Evolutionary conservation across 2,113 vertebrate genomes (phyloP).

Genomic region (Rallus limicola): DNA sequence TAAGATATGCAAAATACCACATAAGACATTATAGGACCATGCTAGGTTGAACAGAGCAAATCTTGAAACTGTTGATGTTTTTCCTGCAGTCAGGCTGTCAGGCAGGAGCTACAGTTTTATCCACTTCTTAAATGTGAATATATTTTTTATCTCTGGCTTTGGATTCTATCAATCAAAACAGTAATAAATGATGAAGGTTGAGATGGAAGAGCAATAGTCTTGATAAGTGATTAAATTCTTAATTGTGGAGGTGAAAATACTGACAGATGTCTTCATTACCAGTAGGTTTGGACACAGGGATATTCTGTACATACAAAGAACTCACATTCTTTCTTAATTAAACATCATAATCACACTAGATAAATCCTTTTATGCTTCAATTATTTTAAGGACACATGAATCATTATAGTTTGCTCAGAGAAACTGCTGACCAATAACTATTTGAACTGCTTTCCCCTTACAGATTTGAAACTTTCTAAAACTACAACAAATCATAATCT

Average conservation of each 20-base stretch:
- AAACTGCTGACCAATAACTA: not conserved
- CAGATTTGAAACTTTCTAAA: not conserved
- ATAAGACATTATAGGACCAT: not conserved
- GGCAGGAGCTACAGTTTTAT: not conserved
- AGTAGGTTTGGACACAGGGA: not conserved
- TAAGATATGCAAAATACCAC: not conserved
- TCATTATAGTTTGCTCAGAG: not conserved
- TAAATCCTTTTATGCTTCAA: not conserved
- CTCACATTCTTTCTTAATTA: not conserved
- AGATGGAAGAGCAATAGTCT: not conserved
- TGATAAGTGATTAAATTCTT: not conserved
- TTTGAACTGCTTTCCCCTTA: not conserved
- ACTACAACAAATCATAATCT: not conserved
- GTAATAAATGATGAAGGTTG: not conserved
- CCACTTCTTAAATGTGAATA: not conserved
- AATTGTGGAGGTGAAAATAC: not conserved
- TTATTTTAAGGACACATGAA: not conserved
- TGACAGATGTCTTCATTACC: not conserved
- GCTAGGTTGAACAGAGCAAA: not conserved
- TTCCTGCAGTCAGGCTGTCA: not conserved
- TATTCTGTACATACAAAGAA: not conserved
- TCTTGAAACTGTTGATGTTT: not conserved
- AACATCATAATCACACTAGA: not conserved
- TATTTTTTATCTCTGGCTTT: not conserved
- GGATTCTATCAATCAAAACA: not conserved